Evolutionary conservation across 2,113 vertebrate genomes (phyloP), one percentile per base, ranked within the genome.

Genomic region (Cranoglanis bouderius): DNA sequence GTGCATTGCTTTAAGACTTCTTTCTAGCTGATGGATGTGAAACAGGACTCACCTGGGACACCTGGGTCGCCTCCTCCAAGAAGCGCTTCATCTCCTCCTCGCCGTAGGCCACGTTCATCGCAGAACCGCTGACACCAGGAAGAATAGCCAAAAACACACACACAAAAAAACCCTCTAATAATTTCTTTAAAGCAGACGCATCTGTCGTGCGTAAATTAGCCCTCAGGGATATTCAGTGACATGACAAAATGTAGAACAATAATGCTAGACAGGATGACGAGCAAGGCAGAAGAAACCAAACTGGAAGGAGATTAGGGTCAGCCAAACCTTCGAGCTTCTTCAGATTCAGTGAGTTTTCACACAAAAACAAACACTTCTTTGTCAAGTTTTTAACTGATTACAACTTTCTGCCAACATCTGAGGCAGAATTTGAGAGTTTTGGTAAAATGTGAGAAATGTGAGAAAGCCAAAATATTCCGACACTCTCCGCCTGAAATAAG

Each of bases 31-130:
- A 14, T 13, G 40, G 49, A 19, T 9, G 19, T 51, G 43, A 86
- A 90, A 32, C 46, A 38, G 53, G 26, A 57, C 90, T 94, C 95
- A 99, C 98, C 98, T 99, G 98, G 84, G 98, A 99, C 53, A 99
- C 98, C 94, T 97, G 96, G 26, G 97, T 93, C 75, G 98, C 98
- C 95, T 99, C 97, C 89, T 97, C 97, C 92, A 99, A 94, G 92
- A 99, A 99, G 24, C 94, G 96, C 93, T 97, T 99, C 97, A 99
- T 98, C 93, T 99, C 98, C 40, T 97, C 96, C 59, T 98, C 97
- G 38, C 96, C 96, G 40, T 97, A 96, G 0, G 91, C 97, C 24
- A 99, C 97, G 5, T 99, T 99, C 98, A 99, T 99, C 51, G 98
- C 98, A 67, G 98, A 98, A 18, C 98, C 98, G 89, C 98, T 99